Evolutionary conservation across 2,113 vertebrate genomes (phyloP), one percentile per base, ranked within the genome.

Genomic region (Solea senegalensis): DNA sequence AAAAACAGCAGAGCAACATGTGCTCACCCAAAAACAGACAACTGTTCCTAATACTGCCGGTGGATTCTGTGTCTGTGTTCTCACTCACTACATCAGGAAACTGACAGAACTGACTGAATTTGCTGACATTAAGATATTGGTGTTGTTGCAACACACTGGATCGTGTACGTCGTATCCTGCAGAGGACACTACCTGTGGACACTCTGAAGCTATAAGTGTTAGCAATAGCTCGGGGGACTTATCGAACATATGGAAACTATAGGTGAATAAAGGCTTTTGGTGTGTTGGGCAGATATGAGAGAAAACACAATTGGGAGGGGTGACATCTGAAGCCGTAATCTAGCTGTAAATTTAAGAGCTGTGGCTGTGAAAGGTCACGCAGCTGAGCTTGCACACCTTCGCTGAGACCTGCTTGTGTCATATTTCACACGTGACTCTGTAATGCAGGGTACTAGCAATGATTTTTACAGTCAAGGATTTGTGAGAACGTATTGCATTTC

Each of bases 261-360:
- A 86, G 88, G 77, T 72, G 81, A 86, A 53, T 65, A 56, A 80
- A 80, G 71, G 41, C n/a, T 43, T 69, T 72, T 6, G 53, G 46
- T 67, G 64, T 72, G 64, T 81, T 92, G 88, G 87, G 84, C 16
- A 57, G 80, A 85, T 74, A 86, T 91, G 48, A 91, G 69, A 90
- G 76, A 65, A 70, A 82, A 48, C 54, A 46, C 66, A 75, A 46
- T 21, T 56, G 53, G 52, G 72, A 74, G 74, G 62, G 70, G 88
- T 88, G 67, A 75, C 80, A 86, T 78, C 43, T 28, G 58, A 89
- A 85, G 81, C 85, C 77, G 51, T 52, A 65, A 86, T 78, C 76
- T 66, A 44, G 82, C 83, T 69, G 76, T 91, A 88, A 82, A 88
- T 80, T 76, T 59, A 72, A 34, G 41, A 61, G 67, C 51, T 9